Evolutionary conservation across 1,140 invertebrate species (phyloP).

Genomic region (Ridgeia piscesae): DNA sequence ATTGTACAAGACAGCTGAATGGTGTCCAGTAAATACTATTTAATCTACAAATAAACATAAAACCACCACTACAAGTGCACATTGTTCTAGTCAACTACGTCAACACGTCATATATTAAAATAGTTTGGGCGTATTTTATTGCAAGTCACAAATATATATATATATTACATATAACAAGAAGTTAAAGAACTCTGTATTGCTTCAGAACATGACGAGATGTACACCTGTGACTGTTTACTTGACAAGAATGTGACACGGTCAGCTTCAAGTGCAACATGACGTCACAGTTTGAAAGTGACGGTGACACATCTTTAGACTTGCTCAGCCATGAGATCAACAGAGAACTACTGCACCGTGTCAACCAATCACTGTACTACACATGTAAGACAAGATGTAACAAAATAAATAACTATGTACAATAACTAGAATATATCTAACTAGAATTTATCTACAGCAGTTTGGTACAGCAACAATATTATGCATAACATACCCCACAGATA

Average conservation of each 20-base stretch:
- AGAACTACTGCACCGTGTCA: neutral
- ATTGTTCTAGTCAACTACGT: neutral
- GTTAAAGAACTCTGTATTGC: neutral
- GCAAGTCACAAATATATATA: neutral
- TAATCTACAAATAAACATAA: neutral
- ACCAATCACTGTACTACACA: neutral
- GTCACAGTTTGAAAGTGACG: neutral
- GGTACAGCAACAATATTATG: neutral
- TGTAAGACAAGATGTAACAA: neutral
- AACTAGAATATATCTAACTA: too few species aligned
- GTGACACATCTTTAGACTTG: neutral
- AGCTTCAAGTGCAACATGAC: neutral
- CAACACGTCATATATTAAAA: neutral
- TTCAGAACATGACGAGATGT: neutral
- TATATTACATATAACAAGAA: slow-evolving; percentile 6
- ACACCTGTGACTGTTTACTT: neutral
- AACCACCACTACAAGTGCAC: neutral
- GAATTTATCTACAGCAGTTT: neutral
- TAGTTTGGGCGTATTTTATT: neutral
- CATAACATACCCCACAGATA: neutral
- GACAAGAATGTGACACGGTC: neutral
- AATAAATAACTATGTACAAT: neutral
- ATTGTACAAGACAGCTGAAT: neutral
- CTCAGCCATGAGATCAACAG: neutral
- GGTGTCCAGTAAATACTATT: too few species aligned